Evolutionary conservation across 2,888 invertebrate genomes (phyloP).

Genomic region (Amphimallon solstitiale): DNA sequence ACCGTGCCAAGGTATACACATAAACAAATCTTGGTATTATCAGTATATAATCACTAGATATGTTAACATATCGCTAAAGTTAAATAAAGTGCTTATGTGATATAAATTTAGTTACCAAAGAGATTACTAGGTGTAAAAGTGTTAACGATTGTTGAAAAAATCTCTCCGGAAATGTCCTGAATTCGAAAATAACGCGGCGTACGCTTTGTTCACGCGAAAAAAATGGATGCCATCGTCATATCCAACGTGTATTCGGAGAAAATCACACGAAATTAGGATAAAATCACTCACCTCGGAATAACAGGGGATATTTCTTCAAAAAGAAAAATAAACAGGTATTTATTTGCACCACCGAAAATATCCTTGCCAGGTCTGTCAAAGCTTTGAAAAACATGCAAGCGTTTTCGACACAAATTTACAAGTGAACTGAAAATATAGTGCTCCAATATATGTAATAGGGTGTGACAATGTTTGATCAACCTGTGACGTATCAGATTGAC

Average conservation of each 20-base stretch:
- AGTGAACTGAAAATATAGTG: conserved; percentile 8
- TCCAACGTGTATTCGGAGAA: not conserved
- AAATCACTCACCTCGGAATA: conserved; percentile 9
- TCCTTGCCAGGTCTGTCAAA: not conserved
- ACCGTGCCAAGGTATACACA: conserved; percentile 5
- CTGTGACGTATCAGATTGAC: conserved; percentile 11
- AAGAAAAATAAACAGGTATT: conserved; percentile 6
- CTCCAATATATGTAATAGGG: conserved; percentile 17
- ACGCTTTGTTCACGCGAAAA: conserved; percentile 3
- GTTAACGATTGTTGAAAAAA: conserved; percentile 27
- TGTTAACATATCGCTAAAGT: conserved; percentile 37
- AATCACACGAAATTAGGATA: not conserved
- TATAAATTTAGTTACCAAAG: conserved; percentile 37
- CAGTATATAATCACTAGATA: conserved; percentile 38
- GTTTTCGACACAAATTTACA: conserved; percentile 25
- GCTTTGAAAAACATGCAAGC: conserved; percentile 18
- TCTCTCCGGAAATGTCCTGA: not conserved
- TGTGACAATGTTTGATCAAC: conserved; percentile 29
- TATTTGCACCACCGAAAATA: not conserved
- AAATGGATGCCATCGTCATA: conserved; percentile 12
- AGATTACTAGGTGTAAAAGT: conserved; percentile 27
- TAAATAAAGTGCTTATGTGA: conserved; percentile 38
- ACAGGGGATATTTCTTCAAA: not conserved
- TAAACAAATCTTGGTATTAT: conserved; percentile 37
- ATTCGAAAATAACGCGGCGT: conserved; percentile 1